These are phyloP conservation scores for Colletes collaris DNA, from an alignment of 2,888 invertebrate genomes.

Conservation along the genomic window DNA sequence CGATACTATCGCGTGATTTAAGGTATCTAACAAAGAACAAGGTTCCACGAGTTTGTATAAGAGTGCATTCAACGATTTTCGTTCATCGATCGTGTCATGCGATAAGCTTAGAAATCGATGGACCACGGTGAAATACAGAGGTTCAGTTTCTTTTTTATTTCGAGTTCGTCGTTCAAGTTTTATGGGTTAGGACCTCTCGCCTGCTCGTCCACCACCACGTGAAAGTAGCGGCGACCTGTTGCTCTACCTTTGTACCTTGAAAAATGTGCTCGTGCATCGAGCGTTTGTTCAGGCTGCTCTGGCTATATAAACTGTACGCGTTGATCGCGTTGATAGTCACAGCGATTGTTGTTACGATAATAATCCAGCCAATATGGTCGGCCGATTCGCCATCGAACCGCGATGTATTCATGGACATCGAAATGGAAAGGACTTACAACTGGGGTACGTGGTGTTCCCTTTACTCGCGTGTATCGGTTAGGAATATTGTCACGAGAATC, in stretches of 20 bases:
- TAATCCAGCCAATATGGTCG: background rate
- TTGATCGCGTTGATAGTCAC: background rate
- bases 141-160: background rate
- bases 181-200: background rate
- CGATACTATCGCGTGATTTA: too few relatives aligned
- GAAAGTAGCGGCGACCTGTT: slow-evolving; percentile 30
- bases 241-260: background rate
- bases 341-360: background rate
- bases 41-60: too few relatives aligned
- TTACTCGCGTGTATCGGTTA: background rate
- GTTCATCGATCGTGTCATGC: background rate
- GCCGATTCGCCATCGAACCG: background rate
- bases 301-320: slow-evolving; percentile 20
- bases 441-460: too few relatives aligned
- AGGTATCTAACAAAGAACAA: too few relatives aligned
- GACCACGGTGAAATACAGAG: background rate
- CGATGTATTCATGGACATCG: slow-evolving; percentile 9
- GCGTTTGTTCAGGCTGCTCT: background rate
- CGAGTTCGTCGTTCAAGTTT: background rate
- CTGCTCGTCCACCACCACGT: background rate
- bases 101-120: background rate
- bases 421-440: background rate
- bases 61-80: too few relatives aligned
- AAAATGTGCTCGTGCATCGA: slow-evolving; percentile 13
- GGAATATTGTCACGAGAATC: background rate